phyloP scores from a whole-genome alignment of 2,797 vertebrate genomes.

The Sitta carolinensis region DNA sequence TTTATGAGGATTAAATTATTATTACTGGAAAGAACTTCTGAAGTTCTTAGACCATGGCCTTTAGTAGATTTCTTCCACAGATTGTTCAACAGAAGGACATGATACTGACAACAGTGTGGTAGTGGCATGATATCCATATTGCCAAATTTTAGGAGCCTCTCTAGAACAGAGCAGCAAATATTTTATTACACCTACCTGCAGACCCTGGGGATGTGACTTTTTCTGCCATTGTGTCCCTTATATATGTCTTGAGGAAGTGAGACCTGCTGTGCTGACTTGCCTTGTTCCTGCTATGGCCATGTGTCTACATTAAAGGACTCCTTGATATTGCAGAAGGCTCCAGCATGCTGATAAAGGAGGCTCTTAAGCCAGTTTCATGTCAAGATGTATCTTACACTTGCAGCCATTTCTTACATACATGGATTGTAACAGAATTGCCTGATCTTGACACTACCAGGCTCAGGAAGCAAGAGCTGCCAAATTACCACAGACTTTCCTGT shows the following conservation, averaged over 20 bases:
- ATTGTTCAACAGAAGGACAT: neutral
- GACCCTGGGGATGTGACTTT: neutral
- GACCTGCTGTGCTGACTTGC: neutral
- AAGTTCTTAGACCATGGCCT: neutral
- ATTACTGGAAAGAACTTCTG: neutral
- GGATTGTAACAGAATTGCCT: neutral
- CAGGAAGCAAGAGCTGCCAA: neutral
- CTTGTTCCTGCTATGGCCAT: neutral
- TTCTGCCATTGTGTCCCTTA: neutral
- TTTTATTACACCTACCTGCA: neutral
- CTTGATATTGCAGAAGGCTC: neutral
- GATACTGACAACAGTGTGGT: neutral
- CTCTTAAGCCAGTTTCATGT: neutral
- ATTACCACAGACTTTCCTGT: neutral
- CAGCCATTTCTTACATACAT: neutral
- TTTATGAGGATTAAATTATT: neutral
- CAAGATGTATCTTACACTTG: neutral
- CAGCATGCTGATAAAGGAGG: neutral
- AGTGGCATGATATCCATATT: neutral
- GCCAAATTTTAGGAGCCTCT: neutral
- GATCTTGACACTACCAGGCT: neutral
- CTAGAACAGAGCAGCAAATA: neutral
- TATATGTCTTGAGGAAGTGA: neutral
- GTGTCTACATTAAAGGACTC: neutral
- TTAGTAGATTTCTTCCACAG: neutral